Evolutionary conservation across 2,888 invertebrate species (phyloP).

Genomic region (Aporophyla lueneburgensis): DNA sequence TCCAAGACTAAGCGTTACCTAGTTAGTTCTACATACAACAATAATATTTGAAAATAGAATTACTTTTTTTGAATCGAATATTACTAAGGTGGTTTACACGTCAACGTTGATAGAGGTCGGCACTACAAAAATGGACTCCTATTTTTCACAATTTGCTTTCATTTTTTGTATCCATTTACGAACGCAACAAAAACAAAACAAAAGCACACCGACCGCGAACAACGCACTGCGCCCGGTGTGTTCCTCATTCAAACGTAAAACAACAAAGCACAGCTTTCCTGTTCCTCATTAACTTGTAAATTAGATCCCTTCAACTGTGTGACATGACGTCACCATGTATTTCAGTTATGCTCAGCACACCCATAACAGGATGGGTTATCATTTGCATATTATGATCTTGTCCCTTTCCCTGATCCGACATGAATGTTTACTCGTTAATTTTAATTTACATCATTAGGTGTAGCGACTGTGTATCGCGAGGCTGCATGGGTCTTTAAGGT

Average conservation of each 20-base stretch:
- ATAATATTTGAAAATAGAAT: not conserved
- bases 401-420: slow-evolving; percentile 29
- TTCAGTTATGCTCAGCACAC: slow-evolving; percentile 33
- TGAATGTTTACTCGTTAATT: slow-evolving; percentile 34
- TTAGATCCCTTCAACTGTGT: slow-evolving; percentile 44
- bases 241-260: slow-evolving; percentile 27
- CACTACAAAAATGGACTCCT: not conserved
- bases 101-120: not conserved
- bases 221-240: not conserved
- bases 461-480: slow-evolving; percentile 8
- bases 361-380: slow-evolving; percentile 34
- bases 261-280: slow-evolving; percentile 42
- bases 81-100: not conserved
- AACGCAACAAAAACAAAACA: slow-evolving; percentile 29
- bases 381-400: slow-evolving; percentile 55
- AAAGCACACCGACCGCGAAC: slow-evolving; percentile 14
- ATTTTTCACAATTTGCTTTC: slow-evolving; percentile 13
- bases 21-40: not conserved
- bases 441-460: slow-evolving; percentile 27
- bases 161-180: slow-evolving; percentile 5
- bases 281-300: slow-evolving; percentile 55
- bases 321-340: slow-evolving; percentile 46
- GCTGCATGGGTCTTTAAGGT: slow-evolving; percentile 10
- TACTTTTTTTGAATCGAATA: not conserved
- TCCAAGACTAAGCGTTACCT: not conserved